A percentile compares a stretch with the other conserved stretches of the same genome.
Evolutionary conservation across 2,113 vertebrate species (phyloP).

Genomic region (Ciconia maguari): DNA sequence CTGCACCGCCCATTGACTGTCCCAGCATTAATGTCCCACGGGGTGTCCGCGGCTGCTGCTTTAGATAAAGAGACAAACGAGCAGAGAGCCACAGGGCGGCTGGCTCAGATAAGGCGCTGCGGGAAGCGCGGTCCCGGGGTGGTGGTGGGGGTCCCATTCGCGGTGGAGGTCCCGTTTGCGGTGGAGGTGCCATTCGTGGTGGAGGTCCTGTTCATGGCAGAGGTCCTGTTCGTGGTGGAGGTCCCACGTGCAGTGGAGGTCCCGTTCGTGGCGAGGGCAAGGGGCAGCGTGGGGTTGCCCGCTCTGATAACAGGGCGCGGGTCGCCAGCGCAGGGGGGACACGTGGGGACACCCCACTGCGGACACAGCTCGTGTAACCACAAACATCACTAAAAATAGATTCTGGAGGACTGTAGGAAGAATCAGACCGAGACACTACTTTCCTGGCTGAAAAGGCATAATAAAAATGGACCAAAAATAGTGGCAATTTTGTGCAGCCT

Average conservation of each 20-base stretch:
- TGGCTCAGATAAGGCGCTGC: neutral
- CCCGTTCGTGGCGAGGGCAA: accelerated
- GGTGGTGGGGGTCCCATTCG: accelerated
- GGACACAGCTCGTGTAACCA: neutral
- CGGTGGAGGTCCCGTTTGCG: accelerated
- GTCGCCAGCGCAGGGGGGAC: neutral
- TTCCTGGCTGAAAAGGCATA: neutral
- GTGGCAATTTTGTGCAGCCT: neutral
- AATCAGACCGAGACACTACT: neutral
- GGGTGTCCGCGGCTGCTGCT: accelerated
- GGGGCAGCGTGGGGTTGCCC: accelerated
- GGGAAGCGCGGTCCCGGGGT: accelerated
- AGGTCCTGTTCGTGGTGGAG: neutral
- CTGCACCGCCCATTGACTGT: accelerated
- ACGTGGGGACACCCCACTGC: accelerated
- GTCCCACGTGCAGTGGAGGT: neutral
- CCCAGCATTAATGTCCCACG: accelerated
- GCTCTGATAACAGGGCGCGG: accelerated
- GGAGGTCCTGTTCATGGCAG: neutral
- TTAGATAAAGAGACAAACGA: neutral
- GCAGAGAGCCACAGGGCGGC: neutral
- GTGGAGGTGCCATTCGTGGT: neutral
- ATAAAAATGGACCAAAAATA: neutral
- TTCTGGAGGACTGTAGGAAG: neutral
- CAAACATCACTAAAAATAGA: neutral